Base-by-base conservation (phyloP, 30 jellyfish, hydroid and myxozoan species). In the Aurelia sp. region DNA sequence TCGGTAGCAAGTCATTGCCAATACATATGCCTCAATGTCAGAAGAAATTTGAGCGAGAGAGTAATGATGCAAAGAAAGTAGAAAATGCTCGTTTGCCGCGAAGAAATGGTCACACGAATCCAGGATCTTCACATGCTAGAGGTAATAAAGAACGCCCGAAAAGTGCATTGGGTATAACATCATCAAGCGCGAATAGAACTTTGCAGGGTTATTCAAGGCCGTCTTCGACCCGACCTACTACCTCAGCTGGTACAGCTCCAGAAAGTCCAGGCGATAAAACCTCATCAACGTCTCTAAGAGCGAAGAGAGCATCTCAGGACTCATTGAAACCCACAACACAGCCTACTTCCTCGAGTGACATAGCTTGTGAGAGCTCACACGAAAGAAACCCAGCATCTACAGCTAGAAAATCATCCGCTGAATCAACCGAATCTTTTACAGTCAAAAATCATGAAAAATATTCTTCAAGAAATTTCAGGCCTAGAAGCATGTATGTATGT, bases 1-100 rank as follows among this genome's bases (percentile, higher is more conserved):
- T 78, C 60, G 97, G 97, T 17, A 78, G 93, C 30, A 74, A 87
- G 61, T 89, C 97, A 12, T 77, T 89, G 61, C 90, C 92, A 15
- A 89, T 89, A 30, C 97, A 89, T 53, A 62, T 67, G 53, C 93
- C 90, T 19, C 97, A 89, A 62, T 89, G 97, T 41, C 76, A 78
- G 86, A 81, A 62, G 66, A 76, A 65, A 58, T 59, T 40, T 41
- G 88, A 81, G 22, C 27, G 60, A 52, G 91, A 81, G 55, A 58
- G 66, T 51, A 71, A 87, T 8, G 22, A 55, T 41, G 41, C 27
- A 11, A 74, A 81, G 30, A 57, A 53, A 16, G 57, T 40, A 19
- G 74, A 58, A 18, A 55, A 35, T 22, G 40, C 80, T 18, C 76
- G 63, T 21, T 13, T 50, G 23, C 62, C 81, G 4, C 41, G 81